A percentile compares a stretch with the other conserved stretches of the same genome.
Conservation (phyloP, 2,797 vertebrate genomes). For the Liparis tanakae region DNA sequence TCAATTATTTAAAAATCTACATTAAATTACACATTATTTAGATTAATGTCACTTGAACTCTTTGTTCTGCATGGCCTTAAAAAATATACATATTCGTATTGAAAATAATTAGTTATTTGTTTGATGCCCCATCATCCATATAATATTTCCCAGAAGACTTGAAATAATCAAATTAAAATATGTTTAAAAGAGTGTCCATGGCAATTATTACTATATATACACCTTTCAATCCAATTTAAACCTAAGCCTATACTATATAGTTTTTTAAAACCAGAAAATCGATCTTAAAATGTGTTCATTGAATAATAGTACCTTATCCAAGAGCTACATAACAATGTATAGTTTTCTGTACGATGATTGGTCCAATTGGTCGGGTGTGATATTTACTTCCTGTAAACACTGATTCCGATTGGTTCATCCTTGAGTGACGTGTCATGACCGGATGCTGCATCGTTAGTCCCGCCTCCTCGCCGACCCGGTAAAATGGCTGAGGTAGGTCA, state of each 20-base stretch:
- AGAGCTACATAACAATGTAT: neutral
- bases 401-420: conserved; percentile 56
- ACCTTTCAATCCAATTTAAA: neutral
- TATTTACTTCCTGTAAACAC: conserved; percentile 59
- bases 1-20: neutral
- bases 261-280: neutral
- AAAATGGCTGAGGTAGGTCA: conserved; percentile 80
- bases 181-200: neutral
- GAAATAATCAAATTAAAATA: neutral
- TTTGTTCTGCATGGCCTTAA: neutral
- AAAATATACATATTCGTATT: neutral
- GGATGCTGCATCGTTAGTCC: conserved; percentile 50
- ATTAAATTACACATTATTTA: neutral
- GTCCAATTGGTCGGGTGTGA: conserved; percentile 47
- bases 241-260: too few relatives aligned
- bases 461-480: neutral
- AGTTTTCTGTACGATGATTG: conserved; percentile 39
- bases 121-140: neutral
- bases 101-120: neutral
- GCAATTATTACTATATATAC: neutral
- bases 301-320: neutral
- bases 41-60: neutral
- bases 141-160: neutral
- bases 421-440: neutral
- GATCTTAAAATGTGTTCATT: neutral